Conservation (phyloP, 2,113 vertebrate species). For the Gymnarchus niloticus region DNA sequence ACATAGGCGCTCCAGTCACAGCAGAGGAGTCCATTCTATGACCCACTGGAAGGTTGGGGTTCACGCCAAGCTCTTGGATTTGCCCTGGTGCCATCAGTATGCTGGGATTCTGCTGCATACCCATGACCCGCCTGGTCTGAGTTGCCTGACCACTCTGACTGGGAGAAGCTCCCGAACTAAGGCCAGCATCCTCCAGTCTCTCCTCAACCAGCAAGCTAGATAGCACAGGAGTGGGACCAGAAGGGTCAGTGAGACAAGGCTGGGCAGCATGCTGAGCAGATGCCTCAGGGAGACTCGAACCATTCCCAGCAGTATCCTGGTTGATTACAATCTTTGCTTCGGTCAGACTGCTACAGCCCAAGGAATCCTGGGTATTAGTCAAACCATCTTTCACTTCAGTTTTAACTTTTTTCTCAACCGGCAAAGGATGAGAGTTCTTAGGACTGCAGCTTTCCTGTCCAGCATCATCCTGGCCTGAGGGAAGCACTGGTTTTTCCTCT, state of each 20-base stretch:
- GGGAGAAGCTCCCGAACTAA: constrained; percentile 52
- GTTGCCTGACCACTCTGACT: constrained; percentile 49
- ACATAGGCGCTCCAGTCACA: constrained; percentile 55
- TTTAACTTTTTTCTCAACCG: constrained; percentile 43
- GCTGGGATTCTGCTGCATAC: constrained; percentile 56
- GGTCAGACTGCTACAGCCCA: constrained; percentile 37
- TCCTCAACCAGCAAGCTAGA: constrained; percentile 67
- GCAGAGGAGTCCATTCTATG: constrained; percentile 62
- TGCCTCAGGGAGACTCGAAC: constrained; percentile 42
- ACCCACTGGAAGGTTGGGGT: constrained; percentile 52
- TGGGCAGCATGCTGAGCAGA: constrained; percentile 49
- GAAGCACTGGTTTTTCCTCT: constrained; percentile 55
- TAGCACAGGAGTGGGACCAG: constrained; percentile 69
- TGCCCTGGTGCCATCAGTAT: constrained; percentile 57
- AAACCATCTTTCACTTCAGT: constrained; percentile 42
- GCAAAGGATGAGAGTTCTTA: constrained; percentile 32
- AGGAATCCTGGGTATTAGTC: constrained; percentile 15
- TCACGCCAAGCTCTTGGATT: constrained; percentile 58
- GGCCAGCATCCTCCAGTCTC: constrained; percentile 55
- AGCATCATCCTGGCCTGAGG: constrained; percentile 53
- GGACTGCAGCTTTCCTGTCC: constrained; percentile 49
- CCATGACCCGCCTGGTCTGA: constrained; percentile 48
- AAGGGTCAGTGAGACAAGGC: constrained; percentile 48
- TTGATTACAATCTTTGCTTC: constrained; percentile 41
- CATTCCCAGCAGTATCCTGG: constrained; percentile 43